Evolutionary conservation across 2,888 invertebrate genomes (phyloP).

Genomic region (Perizoma affinitatum): DNA sequence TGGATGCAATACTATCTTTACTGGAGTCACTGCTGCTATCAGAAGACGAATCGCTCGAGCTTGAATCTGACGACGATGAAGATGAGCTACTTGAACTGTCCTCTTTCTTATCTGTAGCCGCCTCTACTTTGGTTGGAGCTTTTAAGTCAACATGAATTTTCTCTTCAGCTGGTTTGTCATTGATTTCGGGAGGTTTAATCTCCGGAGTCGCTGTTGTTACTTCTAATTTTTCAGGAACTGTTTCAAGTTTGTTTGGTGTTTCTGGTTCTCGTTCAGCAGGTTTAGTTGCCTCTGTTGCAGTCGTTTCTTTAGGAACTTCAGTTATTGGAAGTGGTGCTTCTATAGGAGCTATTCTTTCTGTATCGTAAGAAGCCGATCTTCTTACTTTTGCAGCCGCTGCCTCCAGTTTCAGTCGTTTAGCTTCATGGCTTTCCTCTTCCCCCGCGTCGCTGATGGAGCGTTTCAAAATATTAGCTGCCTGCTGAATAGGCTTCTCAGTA

Average conservation of each 20-base stretch:
- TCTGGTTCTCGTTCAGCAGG: constrained; percentile 35
- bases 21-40: constrained; percentile 81
- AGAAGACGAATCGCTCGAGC: constrained; percentile 82
- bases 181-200: constrained; percentile 13
- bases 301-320: constrained; percentile 37
- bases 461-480: constrained; percentile 77
- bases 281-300: constrained; percentile 33
- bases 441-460: constrained; percentile 78
- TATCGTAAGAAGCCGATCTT: constrained; percentile 76
- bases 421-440: constrained; percentile 72
- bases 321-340: constrained; percentile 40
- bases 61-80: constrained; percentile 80
- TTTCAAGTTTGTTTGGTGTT: constrained; percentile 22
- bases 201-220: constrained; percentile 22
- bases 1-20: constrained; percentile 80
- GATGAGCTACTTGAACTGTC: constrained; percentile 71
- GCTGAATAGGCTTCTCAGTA: constrained; percentile 61
- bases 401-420: constrained; percentile 70
- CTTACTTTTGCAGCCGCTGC: constrained; percentile 74
- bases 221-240: constrained; percentile 18
- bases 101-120: constrained; percentile 59
- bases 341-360: constrained; percentile 60
- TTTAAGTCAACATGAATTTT: constrained; percentile 39
- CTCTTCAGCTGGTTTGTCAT: constrained; percentile 38
- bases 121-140: constrained; percentile 27